Percentiles rank a stretch among this genome's conserved stretches.
phyloP scores from a whole-genome alignment of 2,113 vertebrate genomes.

The Ornithorhynchus anatinus region DNA sequence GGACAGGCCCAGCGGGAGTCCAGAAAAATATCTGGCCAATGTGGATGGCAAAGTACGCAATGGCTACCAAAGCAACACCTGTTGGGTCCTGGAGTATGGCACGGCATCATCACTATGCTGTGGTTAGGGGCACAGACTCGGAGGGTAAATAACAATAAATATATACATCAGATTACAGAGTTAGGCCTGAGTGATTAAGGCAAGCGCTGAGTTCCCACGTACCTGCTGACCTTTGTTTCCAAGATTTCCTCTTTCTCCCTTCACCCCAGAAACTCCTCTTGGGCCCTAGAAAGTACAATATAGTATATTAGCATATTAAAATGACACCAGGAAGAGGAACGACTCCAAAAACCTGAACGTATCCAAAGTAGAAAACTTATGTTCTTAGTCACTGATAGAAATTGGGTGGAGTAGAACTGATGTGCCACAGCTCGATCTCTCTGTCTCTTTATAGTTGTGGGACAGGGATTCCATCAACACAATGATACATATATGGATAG shows the following conservation, averaged over 20 bases:
- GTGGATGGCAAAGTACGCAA: too few species aligned
- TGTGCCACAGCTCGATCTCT: too few species aligned
- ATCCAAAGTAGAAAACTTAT: neutral
- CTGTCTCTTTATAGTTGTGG: neutral
- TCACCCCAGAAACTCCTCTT: conserved; percentile 40
- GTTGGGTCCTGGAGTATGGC: too few species aligned
- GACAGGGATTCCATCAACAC: neutral
- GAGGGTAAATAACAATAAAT: too few species aligned
- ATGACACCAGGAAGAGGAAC: neutral
- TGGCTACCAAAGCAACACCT: too few species aligned
- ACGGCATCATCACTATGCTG: too few species aligned
- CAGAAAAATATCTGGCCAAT: too few species aligned
- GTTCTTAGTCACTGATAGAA: neutral
- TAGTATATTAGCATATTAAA: conserved; percentile 13
- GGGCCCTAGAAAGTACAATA: neutral
- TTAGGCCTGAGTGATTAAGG: too few species aligned
- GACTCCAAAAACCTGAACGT: neutral
- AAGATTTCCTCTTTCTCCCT: conserved; percentile 44
- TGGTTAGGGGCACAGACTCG: too few species aligned
- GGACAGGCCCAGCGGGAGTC: too few species aligned
- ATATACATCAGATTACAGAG: too few species aligned
- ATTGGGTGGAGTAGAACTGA: neutral
- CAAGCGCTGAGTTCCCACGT: too few species aligned
- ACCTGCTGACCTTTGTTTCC: conserved; percentile 49
- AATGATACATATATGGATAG: accelerated